These are phyloP conservation scores for Sminthurinus aureus DNA, from an alignment of 2,888 invertebrate genomes.

Conservation along the genomic window DNA sequence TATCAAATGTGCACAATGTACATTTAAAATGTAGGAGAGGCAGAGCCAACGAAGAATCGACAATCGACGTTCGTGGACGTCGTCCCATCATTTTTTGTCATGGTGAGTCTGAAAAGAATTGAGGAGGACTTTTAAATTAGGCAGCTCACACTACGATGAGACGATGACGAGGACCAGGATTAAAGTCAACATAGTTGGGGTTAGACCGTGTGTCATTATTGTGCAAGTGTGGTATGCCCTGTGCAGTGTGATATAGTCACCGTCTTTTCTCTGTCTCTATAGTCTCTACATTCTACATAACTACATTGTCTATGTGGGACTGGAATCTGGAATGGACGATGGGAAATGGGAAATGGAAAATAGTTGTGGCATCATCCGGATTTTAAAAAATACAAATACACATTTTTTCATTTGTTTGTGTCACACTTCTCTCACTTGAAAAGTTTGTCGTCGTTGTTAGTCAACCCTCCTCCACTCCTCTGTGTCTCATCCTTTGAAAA, in stretches of 20 bases:
- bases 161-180: not conserved
- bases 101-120: not conserved
- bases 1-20: not conserved
- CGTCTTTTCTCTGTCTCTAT: not conserved
- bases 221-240: not conserved
- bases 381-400: constrained; percentile 32
- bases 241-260: no score
- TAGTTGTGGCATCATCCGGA: constrained; percentile 34
- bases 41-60: not conserved
- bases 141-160: constrained; percentile 13
- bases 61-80: not conserved
- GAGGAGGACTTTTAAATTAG: constrained; percentile 30
- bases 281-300: not conserved
- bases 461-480: not conserved
- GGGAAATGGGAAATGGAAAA: not conserved
- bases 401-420: constrained; percentile 15
- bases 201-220: not conserved
- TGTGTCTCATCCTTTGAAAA: not conserved
- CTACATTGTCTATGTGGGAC: not conserved
- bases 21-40: not conserved
- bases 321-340: not conserved
- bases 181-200: constrained; percentile 28
- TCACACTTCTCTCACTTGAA: not conserved
- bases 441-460: not conserved
- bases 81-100: not conserved